A percentile compares a stretch with the other conserved stretches of the same genome.
Evolutionary conservation across 2,113 vertebrate species (phyloP).

Genomic region (Motacilla tschutschensis): DNA sequence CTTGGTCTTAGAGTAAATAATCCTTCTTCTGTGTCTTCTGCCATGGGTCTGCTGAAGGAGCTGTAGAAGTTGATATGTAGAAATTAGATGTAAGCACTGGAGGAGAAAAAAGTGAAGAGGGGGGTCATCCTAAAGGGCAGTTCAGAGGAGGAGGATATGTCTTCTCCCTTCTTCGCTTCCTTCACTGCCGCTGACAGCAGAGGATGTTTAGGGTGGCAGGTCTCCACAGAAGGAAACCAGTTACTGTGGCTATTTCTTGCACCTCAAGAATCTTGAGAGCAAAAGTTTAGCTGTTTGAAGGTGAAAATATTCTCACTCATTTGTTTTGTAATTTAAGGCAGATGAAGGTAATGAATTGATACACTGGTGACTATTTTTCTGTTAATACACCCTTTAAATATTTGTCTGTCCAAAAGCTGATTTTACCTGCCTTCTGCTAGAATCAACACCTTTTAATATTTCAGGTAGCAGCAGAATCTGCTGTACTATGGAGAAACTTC

Average conservation of each 20-base stretch:
- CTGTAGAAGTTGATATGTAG: neutral
- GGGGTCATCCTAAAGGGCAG: neutral
- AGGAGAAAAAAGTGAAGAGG: neutral
- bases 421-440: neutral
- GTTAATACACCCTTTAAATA: neutral
- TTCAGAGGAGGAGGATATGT: neutral
- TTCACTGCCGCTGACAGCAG: neutral
- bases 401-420: neutral
- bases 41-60: neutral
- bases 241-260: neutral
- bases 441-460: neutral
- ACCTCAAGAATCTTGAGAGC: neutral
- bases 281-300: neutral
- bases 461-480: neutral
- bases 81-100: neutral
- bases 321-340: neutral
- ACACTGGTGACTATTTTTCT: neutral
- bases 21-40: neutral
- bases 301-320: neutral
- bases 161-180: neutral
- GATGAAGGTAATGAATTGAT: neutral
- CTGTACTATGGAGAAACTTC: neutral
- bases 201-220: neutral
- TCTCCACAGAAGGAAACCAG: neutral
- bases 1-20: neutral